Base-by-base conservation (phyloP, 2,888 invertebrate genomes). In the Hemithea aestivaria region DNA sequence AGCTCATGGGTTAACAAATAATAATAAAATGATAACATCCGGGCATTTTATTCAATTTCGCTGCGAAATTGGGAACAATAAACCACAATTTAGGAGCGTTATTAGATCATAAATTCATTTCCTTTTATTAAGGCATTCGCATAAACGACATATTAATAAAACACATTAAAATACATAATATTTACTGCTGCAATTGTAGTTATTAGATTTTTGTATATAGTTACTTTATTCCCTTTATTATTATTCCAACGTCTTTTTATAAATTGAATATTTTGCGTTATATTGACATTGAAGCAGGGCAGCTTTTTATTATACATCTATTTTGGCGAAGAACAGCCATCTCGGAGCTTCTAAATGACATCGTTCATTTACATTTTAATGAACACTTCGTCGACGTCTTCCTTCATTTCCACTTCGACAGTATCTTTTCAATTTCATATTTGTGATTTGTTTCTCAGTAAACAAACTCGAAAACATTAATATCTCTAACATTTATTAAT, bases 11-110 rank as follows among this genome's bases (percentile, higher is more conserved):
- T n/a, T n/a, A n/a, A n/a, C n/a, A n/a, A n/a, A n/a, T n/a, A n/a
- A n/a, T n/a, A n/a, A n/a, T n/a, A n/a, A n/a, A n/a, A n/a, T n/a
- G n/a, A n/a, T n/a, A n/a, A n/a, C n/a, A n/a, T n/a, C n/a, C n/a
- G n/a, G n/a, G n/a, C n/a, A n/a, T 54, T 57, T 57, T 51, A 50
- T 51, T 49, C 47, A 37, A 47, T 48, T 56, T 49, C 36, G 40
- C 43, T 24, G 39, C 44, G 33, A 49, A 56, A 61, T 52, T 53
- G 35, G 41, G 29, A 35, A 39, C 45, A 42, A 48, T 53, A 40
- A 39, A 39, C 34, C 34, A 33, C 27, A 49, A 25, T 41, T 42
- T 28, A 39, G 24, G 26, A 10, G 31, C 12, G n/a, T 33, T 35
- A 40, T 35, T 35, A 24, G 9, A 11, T 3, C 24, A 28, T 33